A percentile compares a stretch with the other conserved stretches of the same genome.
phyloP scores from a whole-genome alignment of 2,888 invertebrate species.

The Liodrosophila aerea region DNA sequence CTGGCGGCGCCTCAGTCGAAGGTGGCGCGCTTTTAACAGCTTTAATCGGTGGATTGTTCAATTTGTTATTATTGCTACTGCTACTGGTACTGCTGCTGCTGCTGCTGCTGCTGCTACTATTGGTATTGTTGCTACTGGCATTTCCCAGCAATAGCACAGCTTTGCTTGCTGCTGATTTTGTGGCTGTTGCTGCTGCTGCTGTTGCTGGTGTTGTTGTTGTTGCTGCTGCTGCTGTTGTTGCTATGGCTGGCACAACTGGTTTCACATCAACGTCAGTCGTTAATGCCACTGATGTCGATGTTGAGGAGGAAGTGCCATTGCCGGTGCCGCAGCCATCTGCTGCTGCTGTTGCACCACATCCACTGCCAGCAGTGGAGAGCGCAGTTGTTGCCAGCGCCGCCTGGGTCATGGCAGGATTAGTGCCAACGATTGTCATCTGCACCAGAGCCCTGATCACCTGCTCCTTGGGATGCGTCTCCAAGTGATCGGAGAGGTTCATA shows the following conservation, averaged over 20 bases:
- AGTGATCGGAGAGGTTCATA: conserved; percentile 90
- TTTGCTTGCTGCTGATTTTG: conserved; percentile 32
- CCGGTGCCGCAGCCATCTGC: conserved; percentile 14
- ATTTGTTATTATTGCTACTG: conserved; percentile 38
- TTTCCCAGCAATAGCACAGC: conserved; percentile 27
- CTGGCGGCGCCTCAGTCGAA: conserved; percentile 64
- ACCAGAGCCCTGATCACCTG: conserved; percentile 92
- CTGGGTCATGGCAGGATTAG: conserved; percentile 29
- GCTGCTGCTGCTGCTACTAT: conserved; percentile 27
- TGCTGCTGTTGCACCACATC: conserved; percentile 11
- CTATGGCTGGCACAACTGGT: conserved; percentile 44
- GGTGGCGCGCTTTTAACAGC: conserved; percentile 62
- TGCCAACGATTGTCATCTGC: conserved; percentile 77
- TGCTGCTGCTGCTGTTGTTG: conserved; percentile 20
- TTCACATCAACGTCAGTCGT: conserved; percentile 48
- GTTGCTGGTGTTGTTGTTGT: conserved; percentile 19
- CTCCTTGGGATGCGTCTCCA: conserved; percentile 94
- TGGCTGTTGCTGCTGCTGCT: conserved; percentile 16
- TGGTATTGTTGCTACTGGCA: conserved; percentile 24
- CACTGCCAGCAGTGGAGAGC: conserved; percentile 29
- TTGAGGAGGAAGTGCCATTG: neutral
- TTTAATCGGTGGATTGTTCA: conserved; percentile 70
- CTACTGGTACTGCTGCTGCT: conserved; percentile 14
- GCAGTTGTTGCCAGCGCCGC: conserved; percentile 47
- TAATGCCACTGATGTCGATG: neutral